Evolutionary conservation across 2,113 vertebrate genomes (phyloP).

Genomic region (Anguilla japonica): DNA sequence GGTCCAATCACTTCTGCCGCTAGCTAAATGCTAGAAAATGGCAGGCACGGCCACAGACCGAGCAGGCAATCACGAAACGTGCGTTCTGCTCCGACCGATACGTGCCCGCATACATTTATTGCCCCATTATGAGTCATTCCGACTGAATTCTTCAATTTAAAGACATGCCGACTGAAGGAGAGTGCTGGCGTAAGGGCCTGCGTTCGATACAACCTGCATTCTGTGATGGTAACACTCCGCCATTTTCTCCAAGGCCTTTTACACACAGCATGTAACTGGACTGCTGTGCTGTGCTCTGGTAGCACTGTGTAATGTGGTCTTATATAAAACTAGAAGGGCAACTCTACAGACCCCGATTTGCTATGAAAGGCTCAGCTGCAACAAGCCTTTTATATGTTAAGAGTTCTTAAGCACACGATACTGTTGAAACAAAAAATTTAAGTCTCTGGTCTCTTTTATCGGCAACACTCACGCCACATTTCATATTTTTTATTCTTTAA

Average conservation of each 20-base stretch:
- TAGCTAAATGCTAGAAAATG: conserved; percentile 1
- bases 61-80: not conserved
- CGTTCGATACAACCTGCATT: not conserved
- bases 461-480: too few relatives aligned
- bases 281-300: not conserved
- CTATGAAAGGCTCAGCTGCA: not conserved
- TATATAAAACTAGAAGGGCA: not conserved
- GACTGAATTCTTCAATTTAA: not conserved
- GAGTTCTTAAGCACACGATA: not conserved
- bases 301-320: not conserved
- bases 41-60: not conserved
- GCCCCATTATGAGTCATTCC: not conserved
- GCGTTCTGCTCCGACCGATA: not conserved
- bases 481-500: too few relatives aligned
- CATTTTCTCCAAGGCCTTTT: not conserved
- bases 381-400: not conserved
- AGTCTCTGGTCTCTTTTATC: not conserved
- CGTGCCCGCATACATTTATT: not conserved
- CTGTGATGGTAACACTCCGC: not conserved
- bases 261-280: not conserved
- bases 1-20: not conserved
- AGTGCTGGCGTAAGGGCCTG: not conserved
- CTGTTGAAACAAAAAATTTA: conserved; percentile 13
- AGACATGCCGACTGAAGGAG: not conserved
- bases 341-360: too few relatives aligned